These are phyloP conservation scores for Drosophila triauraria DNA, from an alignment of 1,140 invertebrate genomes.

Conservation along the genomic window DNA sequence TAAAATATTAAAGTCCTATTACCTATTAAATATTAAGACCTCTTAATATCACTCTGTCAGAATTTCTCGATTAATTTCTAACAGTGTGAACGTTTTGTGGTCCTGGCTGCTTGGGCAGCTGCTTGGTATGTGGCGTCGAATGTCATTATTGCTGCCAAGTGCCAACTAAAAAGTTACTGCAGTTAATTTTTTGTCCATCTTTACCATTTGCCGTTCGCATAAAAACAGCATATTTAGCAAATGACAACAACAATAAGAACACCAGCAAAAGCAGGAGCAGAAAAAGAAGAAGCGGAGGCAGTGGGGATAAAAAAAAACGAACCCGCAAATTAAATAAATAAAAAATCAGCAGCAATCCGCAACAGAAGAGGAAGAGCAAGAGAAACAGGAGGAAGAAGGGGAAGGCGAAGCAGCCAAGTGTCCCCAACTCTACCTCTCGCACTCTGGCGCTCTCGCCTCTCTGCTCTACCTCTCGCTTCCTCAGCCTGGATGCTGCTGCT, in stretches of 20 bases:
- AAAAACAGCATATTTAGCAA: slow-evolving; percentile 85
- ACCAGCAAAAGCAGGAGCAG: slow-evolving; percentile 27
- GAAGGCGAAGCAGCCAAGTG: slow-evolving; percentile 45
- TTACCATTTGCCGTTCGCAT: slow-evolving; percentile 76
- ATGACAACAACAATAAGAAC: slow-evolving; percentile 75
- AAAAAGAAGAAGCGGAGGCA: slow-evolving; percentile 26
- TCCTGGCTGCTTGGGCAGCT: slow-evolving; percentile 59
- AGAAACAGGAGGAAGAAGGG: slow-evolving; percentile 52
- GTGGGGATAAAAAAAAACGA: slow-evolving; percentile 20
- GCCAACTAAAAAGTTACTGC: slow-evolving; percentile 84
- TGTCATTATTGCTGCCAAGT: slow-evolving; percentile 84
- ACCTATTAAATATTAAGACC: neutral
- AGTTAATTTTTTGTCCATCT: slow-evolving; percentile 81
- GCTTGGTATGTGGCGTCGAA: slow-evolving; percentile 84
- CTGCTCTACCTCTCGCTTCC: neutral
- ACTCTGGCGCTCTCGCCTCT: slow-evolving; percentile 13
- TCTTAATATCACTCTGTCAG: neutral
- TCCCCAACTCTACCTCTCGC: slow-evolving; percentile 23
- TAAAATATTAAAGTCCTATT: too few species aligned
- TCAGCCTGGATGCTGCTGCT: neutral
- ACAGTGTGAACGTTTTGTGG: slow-evolving; percentile 14
- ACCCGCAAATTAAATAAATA: slow-evolving; percentile 81
- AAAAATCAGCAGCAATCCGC: slow-evolving; percentile 74
- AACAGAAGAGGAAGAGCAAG: slow-evolving; percentile 20
- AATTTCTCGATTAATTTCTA: neutral